A percentile compares a stretch with the other conserved stretches of the same genome.
These are phyloP conservation scores for Micropoecilia bifurca DNA, from an alignment of 2,797 vertebrate genomes.

Conservation along the genomic window DNA sequence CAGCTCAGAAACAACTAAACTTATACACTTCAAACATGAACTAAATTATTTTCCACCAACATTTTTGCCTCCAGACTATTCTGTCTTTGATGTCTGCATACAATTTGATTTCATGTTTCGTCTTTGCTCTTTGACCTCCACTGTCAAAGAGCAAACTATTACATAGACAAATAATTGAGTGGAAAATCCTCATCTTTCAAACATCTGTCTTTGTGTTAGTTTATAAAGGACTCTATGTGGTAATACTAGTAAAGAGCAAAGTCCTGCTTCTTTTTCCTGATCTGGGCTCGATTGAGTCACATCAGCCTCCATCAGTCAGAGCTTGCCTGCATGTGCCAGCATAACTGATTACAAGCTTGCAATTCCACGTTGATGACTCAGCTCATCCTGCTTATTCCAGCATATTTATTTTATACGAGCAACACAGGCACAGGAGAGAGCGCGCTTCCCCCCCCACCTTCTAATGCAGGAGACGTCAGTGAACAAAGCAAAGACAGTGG, in stretches of 20 bases:
- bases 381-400: constrained; percentile 35
- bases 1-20: too few species aligned
- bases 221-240: background rate
- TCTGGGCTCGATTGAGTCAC: constrained; percentile 9
- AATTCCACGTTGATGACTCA: constrained; percentile 47
- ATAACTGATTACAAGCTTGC: constrained; percentile 44
- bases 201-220: too few species aligned
- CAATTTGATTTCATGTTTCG: too few species aligned
- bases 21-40: too few species aligned
- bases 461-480: constrained; percentile 5
- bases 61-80: too few species aligned
- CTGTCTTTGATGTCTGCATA: too few species aligned
- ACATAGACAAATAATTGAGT: too few species aligned
- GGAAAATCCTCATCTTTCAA: too few species aligned
- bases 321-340: constrained; percentile 19
- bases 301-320: constrained; percentile 19
- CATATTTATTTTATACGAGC: constrained; percentile 27
- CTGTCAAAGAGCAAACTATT: too few species aligned
- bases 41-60: too few species aligned
- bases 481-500: background rate
- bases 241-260: background rate
- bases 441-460: constrained; percentile 5
- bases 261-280: constrained; percentile 15
- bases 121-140: too few species aligned
- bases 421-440: constrained; percentile 12